phyloP scores from a whole-genome alignment of 2,888 invertebrate genomes.

The Drosophila bunnanda region DNA sequence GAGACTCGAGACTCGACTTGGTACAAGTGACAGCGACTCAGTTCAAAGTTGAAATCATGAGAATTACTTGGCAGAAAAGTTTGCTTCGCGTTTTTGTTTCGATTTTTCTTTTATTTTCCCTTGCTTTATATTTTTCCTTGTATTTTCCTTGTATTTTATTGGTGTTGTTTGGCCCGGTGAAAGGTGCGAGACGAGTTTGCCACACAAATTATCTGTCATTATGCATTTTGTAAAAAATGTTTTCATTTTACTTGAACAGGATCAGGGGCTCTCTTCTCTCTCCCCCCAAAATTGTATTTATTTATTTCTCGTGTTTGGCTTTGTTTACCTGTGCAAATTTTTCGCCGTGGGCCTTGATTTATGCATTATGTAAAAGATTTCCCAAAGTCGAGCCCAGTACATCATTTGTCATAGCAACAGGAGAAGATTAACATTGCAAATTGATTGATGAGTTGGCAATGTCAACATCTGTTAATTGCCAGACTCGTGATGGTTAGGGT shows the following conservation, averaged over 20 bases:
- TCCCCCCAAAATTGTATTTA: conserved; percentile 11
- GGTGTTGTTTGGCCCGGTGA: conserved; percentile 9
- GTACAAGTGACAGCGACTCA: conserved; percentile 32
- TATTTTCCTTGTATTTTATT: neutral
- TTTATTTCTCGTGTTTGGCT: conserved; percentile 32
- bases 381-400: neutral
- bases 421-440: conserved; percentile 41
- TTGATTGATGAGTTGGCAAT: conserved; percentile 40
- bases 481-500: conserved; percentile 2
- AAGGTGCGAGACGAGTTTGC: conserved; percentile 44
- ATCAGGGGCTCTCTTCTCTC: neutral
- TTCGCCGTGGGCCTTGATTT: conserved; percentile 24
- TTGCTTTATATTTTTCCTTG: neutral
- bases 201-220: conserved; percentile 51
- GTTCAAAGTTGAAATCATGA: conserved; percentile 66
- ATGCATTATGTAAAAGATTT: conserved; percentile 38
- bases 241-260: conserved; percentile 25
- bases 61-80: conserved; percentile 62
- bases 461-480: conserved; percentile 9
- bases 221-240: conserved; percentile 49
- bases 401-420: conserved; percentile 34
- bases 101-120: conserved; percentile 14
- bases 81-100: conserved; percentile 31
- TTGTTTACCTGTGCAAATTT: conserved; percentile 45
- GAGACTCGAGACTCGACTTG: conserved; percentile 16